Evolutionary conservation across 2,888 invertebrate species (phyloP).

Genomic region (Andrena dorsata): DNA sequence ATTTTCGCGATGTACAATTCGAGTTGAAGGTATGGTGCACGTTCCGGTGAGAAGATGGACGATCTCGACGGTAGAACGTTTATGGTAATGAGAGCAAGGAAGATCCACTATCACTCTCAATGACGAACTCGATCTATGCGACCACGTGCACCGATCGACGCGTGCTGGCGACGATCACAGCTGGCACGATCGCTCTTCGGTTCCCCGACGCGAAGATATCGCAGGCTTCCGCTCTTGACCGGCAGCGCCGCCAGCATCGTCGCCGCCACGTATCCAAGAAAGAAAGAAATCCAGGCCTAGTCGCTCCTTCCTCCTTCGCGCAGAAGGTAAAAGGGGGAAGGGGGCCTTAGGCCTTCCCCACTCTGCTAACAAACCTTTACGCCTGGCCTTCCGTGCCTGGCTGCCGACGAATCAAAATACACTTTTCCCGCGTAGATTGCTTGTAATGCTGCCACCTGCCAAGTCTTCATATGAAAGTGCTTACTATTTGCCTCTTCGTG

Average conservation of each 20-base stretch:
- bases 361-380: background rate
- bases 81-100: no score
- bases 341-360: constrained; percentile 19
- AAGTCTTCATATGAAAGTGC: no score
- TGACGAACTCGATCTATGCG: background rate
- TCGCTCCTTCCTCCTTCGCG: constrained; percentile 37
- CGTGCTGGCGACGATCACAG: constrained; percentile 66
- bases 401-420: background rate
- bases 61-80: background rate
- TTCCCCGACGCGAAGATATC: constrained; percentile 40
- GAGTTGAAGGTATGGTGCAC: no score
- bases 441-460: background rate
- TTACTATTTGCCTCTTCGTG: no score
- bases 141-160: constrained; percentile 64
- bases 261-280: constrained; percentile 64
- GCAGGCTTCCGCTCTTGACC: constrained; percentile 63
- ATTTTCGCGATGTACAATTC: no score
- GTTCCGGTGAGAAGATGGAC: background rate
- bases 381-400: background rate
- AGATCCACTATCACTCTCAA: constrained; percentile 4
- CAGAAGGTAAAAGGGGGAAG: constrained; percentile 34
- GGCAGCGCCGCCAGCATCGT: constrained; percentile 70
- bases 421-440: background rate
- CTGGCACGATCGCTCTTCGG: constrained; percentile 59
- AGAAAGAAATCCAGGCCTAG: constrained; percentile 61